Evolutionary conservation across 2,888 invertebrate species (phyloP), one percentile per base, ranked within the genome.

Genomic region (Seladonia tumulorum): DNA sequence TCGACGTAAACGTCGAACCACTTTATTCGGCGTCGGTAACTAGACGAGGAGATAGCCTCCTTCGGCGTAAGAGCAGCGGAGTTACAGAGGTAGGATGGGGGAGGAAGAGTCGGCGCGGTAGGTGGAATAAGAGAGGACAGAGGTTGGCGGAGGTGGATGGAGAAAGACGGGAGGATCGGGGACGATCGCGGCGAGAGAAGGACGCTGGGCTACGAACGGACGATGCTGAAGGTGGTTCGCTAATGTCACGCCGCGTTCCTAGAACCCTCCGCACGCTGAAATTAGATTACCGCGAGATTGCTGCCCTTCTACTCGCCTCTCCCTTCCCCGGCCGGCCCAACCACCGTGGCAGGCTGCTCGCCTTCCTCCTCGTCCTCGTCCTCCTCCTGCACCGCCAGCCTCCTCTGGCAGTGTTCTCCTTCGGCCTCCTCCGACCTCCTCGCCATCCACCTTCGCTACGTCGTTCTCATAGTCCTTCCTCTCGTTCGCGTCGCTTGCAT

Each of bases 221-320:
- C 91, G 89, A 87, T 90, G 90, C 91, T 91, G 91, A 91, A 91
- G 91, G 89, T 91, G 91, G 88, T 92, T 93, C 92, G 93, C 92
- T 94, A 94, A 93, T 93, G 94, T 94, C 93, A 93, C 93, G 92
- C 92, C 91, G 93, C 93, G 93, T 94, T 94, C 94, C 92, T 91
- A 92, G 94, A 94, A 94, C 90, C 92, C 93, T 94, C 93, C 92
- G 93, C 93, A 94, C 93, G 93, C 92, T 94, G 93, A 94, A 94
- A 94, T 94, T 94, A 94, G 94, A 94, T 94, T 94, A 94, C 94
- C 92, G 92, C 93, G 92, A 94, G 93, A 94, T 94, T 94, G 93
- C 93, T 93, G 91, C 91, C 91, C 91, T 91, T 90, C 90, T 85
- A 84, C 90, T 87, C 87, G 86, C 80, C 87, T 86, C 88, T 87